phyloP scores from a whole-genome alignment of 2,888 invertebrate genomes.

The Ctenicera cuprea region DNA sequence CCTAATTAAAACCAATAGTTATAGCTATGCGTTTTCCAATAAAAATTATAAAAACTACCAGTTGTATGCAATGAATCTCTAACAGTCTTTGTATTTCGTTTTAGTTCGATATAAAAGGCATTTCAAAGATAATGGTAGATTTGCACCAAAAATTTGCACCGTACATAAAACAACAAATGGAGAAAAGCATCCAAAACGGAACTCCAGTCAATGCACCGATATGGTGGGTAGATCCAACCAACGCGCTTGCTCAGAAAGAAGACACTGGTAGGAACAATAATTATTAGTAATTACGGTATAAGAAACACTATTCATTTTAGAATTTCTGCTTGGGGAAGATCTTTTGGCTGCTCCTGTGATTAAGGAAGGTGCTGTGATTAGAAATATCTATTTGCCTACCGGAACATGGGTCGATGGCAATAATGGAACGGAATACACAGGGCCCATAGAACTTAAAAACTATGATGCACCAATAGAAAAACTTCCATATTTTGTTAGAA shows the following conservation, averaged over 20 bases:
- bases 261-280: slow-evolving; percentile 28
- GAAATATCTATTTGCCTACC: slow-evolving; percentile 85
- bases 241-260: slow-evolving; percentile 68
- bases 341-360: slow-evolving; percentile 88
- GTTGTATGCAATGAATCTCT: no score
- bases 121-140: slow-evolving; percentile 79
- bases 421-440: slow-evolving; percentile 71
- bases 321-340: slow-evolving; percentile 86
- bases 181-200: slow-evolving; percentile 77
- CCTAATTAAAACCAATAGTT: no score
- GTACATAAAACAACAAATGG: slow-evolving; percentile 79
- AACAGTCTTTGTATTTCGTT: no score
- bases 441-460: slow-evolving; percentile 78
- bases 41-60: no score
- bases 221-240: slow-evolving; percentile 88
- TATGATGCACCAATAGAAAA: slow-evolving; percentile 81
- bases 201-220: slow-evolving; percentile 87
- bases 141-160: slow-evolving; percentile 80
- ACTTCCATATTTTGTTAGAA: slow-evolving; percentile 80
- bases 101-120: slow-evolving; percentile 75
- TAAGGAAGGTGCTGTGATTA: slow-evolving; percentile 75
- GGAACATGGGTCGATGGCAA: slow-evolving; percentile 85
- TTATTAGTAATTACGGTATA: background rate
- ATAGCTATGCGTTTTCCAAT: no score
- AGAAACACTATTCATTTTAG: slow-evolving; percentile 71